Evolutionary conservation across 2,113 vertebrate genomes (phyloP).

Genomic region (Ceyx cyanopectus): DNA sequence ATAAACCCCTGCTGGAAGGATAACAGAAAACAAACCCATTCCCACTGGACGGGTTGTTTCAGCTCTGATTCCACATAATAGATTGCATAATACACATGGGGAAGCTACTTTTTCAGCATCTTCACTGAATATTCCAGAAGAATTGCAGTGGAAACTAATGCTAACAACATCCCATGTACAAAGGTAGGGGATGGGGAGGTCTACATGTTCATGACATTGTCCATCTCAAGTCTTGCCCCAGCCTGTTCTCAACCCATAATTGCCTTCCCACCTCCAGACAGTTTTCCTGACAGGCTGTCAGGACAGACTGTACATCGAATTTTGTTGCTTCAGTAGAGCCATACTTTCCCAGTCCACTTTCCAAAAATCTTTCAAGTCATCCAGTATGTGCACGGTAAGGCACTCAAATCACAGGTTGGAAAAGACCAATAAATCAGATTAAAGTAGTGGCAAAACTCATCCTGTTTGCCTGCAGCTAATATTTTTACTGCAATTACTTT

Average conservation of each 20-base stretch:
- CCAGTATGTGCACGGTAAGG: not conserved
- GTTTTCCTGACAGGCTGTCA: not conserved
- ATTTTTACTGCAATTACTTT: not conserved
- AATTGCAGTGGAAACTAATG: not conserved
- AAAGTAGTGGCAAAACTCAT: not conserved
- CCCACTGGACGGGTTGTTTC: not conserved
- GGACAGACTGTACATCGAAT: not conserved
- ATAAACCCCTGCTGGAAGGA: slow-evolving; percentile 35
- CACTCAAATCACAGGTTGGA: not conserved
- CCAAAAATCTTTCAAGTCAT: slow-evolving; percentile 14
- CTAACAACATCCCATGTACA: not conserved
- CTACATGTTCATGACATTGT: not conserved
- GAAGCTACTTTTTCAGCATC: not conserved
- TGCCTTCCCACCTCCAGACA: not conserved
- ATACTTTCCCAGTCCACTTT: not conserved
- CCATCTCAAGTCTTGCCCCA: not conserved
- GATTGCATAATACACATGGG: not conserved
- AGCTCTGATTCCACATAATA: not conserved
- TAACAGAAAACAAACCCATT: slow-evolving; percentile 19
- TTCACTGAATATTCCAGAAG: not conserved
- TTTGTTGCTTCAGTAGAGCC: not conserved
- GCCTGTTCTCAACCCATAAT: not conserved
- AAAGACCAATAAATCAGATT: not conserved
- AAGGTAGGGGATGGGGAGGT: not conserved
- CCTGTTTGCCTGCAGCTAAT: not conserved